These are phyloP conservation scores for Odobenus rosmarus DNA, from an alignment of 2,113 vertebrate genomes.

Conservation along the genomic window DNA sequence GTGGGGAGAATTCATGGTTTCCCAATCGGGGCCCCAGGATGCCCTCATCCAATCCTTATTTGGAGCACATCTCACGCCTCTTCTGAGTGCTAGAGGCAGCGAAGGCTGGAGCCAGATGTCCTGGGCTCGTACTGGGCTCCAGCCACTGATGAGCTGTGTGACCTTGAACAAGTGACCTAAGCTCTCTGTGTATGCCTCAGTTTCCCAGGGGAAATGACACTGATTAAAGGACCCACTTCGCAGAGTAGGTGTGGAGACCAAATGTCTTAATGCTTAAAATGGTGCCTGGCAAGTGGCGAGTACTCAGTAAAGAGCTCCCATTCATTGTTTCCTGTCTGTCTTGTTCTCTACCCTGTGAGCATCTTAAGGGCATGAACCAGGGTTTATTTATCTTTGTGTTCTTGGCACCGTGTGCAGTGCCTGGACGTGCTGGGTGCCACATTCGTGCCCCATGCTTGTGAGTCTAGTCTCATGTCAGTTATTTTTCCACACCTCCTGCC, in stretches of 20 bases:
- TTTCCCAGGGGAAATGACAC: neutral
- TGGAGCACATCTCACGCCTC: neutral
- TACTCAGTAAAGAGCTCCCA: rapidly evolving
- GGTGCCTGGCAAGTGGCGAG: rapidly evolving
- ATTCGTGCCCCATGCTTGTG: neutral
- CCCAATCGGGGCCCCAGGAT: neutral
- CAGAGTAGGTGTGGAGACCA: neutral
- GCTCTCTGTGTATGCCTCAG: neutral
- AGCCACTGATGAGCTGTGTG: neutral
- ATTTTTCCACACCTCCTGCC: neutral
- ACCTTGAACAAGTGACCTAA: neutral
- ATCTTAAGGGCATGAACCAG: neutral
- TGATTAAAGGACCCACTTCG: neutral
- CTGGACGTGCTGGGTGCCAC: neutral
- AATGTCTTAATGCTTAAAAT: neutral
- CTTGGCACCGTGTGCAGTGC: neutral
- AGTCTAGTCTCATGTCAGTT: neutral
- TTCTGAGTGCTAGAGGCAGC: neutral
- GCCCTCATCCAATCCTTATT: neutral
- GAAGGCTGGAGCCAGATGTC: neutral
- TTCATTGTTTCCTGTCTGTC: neutral
- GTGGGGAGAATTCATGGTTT: neutral
- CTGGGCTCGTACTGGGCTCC: neutral
- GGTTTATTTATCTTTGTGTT: neutral
- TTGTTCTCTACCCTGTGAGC: neutral